Conservation (phyloP, 92 coral and sea anemone genomes). For the Virgularia gustaviana region DNA sequence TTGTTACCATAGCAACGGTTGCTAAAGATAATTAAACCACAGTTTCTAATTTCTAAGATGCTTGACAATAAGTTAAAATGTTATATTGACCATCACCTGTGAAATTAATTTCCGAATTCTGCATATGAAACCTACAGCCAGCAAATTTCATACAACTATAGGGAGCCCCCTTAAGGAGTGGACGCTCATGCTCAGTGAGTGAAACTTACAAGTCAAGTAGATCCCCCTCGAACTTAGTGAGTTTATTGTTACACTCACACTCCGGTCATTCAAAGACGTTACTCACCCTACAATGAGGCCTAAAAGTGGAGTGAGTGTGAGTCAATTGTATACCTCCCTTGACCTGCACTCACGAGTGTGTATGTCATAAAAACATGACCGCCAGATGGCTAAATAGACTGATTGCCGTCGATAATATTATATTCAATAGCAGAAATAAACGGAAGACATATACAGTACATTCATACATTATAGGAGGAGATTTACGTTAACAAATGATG, state of each 20-base stretch:
- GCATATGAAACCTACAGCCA: no score
- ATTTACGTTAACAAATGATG: background rate
- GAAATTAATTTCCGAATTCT: no score
- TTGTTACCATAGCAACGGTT: no score
- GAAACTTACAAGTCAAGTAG: no score
- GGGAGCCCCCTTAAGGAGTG: no score
- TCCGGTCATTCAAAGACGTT: background rate
- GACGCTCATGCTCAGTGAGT: slow-evolving; percentile 2
- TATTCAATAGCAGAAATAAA: background rate
- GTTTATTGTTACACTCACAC: background rate
- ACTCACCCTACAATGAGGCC: background rate
- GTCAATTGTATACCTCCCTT: background rate
- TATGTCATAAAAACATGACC: background rate
- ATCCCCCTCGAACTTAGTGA: background rate
- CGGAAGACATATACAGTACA: background rate
- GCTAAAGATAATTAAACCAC: no score
- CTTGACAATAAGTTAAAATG: no score
- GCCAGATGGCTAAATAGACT: slow-evolving; percentile 6
- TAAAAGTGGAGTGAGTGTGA: slow-evolving; percentile 4
- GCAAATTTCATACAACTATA: no score
- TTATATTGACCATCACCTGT: no score
- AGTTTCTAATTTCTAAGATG: no score
- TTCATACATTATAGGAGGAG: background rate
- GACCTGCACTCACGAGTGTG: background rate
- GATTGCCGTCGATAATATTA: background rate